Evolutionary conservation across 2,888 invertebrate genomes (phyloP).

Genomic region (Chorisops tibialis): DNA sequence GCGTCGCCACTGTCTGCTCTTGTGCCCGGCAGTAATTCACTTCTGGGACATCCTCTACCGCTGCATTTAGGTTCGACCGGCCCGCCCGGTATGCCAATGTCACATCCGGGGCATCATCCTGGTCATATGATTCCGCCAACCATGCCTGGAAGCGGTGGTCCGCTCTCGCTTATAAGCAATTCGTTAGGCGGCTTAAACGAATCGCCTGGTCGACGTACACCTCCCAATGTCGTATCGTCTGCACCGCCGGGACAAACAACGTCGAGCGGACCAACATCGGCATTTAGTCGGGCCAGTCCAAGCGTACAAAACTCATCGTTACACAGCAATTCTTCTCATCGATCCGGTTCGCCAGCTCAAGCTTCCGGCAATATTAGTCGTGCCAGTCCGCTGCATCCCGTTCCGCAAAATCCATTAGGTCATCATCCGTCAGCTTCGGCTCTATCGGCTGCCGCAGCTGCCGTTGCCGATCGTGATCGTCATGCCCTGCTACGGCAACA

Average conservation of each 20-base stretch:
- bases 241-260: constrained; percentile 41
- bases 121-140: constrained; percentile 49
- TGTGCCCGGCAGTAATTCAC: constrained; percentile 39
- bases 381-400: constrained; percentile 52
- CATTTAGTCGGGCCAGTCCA: constrained; percentile 53
- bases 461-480: constrained; percentile 51
- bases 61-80: constrained; percentile 47
- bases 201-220: constrained; percentile 46
- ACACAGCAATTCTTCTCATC: constrained; percentile 43
- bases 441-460: constrained; percentile 51
- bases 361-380: constrained; percentile 46
- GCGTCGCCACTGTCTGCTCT: constrained; percentile 49
- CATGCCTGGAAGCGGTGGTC: constrained; percentile 41
- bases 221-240: constrained; percentile 44
- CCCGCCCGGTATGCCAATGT: constrained; percentile 41
- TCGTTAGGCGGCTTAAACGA: constrained; percentile 36
- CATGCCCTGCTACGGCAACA: constrained; percentile 51
- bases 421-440: constrained; percentile 52
- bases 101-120: constrained; percentile 40
- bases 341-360: constrained; percentile 48
- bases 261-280: constrained; percentile 49
- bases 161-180: constrained; percentile 42
- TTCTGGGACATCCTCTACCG: constrained; percentile 50
- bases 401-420: constrained; percentile 50
- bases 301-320: constrained; percentile 47